A percentile compares a stretch with the other conserved stretches of the same genome.
Evolutionary conservation across 2,797 vertebrate genomes (phyloP).

Genomic region (Sebastes itinus): DNA sequence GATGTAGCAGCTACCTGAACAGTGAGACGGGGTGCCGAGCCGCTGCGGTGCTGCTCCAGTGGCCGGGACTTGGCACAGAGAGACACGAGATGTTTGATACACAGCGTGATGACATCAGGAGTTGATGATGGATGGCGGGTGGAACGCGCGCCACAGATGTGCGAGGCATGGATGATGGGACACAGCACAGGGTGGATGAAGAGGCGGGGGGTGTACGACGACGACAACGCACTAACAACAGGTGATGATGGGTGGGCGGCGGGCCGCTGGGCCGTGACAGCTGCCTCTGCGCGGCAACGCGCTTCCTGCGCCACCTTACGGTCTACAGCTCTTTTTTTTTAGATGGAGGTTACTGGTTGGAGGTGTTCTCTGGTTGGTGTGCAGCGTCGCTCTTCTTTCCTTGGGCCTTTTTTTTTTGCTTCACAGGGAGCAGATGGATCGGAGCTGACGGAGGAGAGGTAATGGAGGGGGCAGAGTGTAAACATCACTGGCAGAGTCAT

Average conservation of each 20-base stretch:
- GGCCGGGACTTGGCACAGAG: slow-evolving; percentile 62
- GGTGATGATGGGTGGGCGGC: slow-evolving; percentile 44
- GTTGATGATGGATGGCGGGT: slow-evolving; percentile 41
- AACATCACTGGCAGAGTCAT: slow-evolving; percentile 55
- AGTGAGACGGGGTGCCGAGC: not conserved
- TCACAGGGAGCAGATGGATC: slow-evolving; percentile 19
- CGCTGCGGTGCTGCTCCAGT: slow-evolving; percentile 44
- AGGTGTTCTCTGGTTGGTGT: not conserved
- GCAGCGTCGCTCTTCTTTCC: not conserved
- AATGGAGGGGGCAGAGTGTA: slow-evolving; percentile 43
- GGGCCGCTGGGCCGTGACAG: slow-evolving; percentile 43
- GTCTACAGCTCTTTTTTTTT: not conserved
- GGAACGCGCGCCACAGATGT: slow-evolving; percentile 38
- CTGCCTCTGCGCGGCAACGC: slow-evolving; percentile 29
- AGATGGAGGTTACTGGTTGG: not conserved
- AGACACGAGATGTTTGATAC: slow-evolving; percentile 33
- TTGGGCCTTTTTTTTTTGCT: not conserved
- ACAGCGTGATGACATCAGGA: slow-evolving; percentile 27
- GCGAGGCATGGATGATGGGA: slow-evolving; percentile 36
- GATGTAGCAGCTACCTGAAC: not conserved
- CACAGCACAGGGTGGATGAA: slow-evolving; percentile 27
- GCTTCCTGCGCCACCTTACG: not conserved
- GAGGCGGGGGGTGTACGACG: not conserved
- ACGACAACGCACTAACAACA: slow-evolving; percentile 34
- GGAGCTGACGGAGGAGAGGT: slow-evolving; percentile 2